Conservation (phyloP, 1,140 invertebrate genomes). For the Lordiphosa collinella region DNA sequence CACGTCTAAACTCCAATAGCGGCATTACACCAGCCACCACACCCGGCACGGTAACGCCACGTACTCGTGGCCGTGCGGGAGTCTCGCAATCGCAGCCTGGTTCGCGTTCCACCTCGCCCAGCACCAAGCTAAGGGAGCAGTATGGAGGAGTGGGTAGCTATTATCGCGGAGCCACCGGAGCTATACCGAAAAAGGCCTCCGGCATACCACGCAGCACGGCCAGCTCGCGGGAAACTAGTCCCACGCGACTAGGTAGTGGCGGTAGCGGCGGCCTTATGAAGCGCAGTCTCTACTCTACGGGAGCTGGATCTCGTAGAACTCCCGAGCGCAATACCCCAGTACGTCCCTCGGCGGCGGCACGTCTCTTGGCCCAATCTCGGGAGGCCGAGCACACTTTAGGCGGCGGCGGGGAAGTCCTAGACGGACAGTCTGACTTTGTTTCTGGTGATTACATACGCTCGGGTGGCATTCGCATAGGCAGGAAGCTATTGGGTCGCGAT, state of each 20-base stretch:
- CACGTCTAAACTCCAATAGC: constrained; percentile 55
- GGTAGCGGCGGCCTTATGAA: constrained; percentile 51
- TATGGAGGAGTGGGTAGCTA: constrained; percentile 80
- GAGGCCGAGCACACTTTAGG: constrained; percentile 92
- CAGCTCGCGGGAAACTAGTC: constrained; percentile 85
- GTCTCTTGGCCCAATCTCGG: constrained; percentile 91
- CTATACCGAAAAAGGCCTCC: constrained; percentile 81
- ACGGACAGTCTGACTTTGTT: constrained; percentile 62
- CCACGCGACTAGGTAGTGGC: constrained; percentile 78
- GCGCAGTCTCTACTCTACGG: constrained; percentile 66
- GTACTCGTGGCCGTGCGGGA: constrained; percentile 83
- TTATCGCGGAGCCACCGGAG: constrained; percentile 66
- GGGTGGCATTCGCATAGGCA: constrained; percentile 61
- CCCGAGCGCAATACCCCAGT: constrained; percentile 81
- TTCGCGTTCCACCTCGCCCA: constrained; percentile 92
- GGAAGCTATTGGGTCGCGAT: constrained; percentile 81
- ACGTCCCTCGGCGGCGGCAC: constrained; percentile 87
- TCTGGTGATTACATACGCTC: constrained; percentile 59
- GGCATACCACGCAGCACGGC: constrained; percentile 88
- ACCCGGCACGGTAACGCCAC: constrained; percentile 81
- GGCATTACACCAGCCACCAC: constrained; percentile 65
- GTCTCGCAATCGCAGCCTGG: constrained; percentile 92
- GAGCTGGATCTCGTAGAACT: constrained; percentile 76
- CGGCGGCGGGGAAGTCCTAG: constrained; percentile 82
- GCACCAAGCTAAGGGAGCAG: constrained; percentile 85